phyloP scores from a whole-genome alignment of 2,888 invertebrate genomes.

The Zygaena filipendulae region DNA sequence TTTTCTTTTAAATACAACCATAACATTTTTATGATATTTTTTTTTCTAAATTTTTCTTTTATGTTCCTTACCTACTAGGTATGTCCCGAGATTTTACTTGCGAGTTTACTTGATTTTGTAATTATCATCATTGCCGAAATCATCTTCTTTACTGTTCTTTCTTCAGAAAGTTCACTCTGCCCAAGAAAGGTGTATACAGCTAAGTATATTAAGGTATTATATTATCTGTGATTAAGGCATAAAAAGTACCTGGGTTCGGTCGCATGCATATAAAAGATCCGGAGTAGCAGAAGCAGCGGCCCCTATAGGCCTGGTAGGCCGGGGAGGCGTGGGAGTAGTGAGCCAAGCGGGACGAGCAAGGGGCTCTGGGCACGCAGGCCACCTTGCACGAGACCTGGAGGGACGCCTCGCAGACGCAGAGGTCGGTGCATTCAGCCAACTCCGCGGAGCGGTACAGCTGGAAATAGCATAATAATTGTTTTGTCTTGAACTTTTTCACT shows the following conservation, averaged over 20 bases:
- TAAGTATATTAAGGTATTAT: too few relatives aligned
- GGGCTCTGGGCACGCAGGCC: conserved; percentile 87
- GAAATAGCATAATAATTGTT: conserved; percentile 24
- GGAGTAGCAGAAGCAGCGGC: conserved; percentile 90
- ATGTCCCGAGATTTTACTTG: too few relatives aligned
- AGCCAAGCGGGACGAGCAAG: conserved; percentile 88
- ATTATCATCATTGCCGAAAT: background rate
- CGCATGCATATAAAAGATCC: conserved; percentile 94
- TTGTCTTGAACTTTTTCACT: background rate
- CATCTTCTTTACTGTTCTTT: background rate
- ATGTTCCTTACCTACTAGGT: too few relatives aligned
- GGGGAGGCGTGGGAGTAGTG: conserved; percentile 92
- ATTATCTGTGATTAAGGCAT: too few relatives aligned
- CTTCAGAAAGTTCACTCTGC: too few relatives aligned
- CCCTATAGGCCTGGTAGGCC: conserved; percentile 89
- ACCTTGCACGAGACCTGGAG: conserved; percentile 85
- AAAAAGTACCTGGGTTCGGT: conserved; percentile 70
- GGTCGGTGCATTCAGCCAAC: conserved; percentile 86
- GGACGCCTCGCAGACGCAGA: conserved; percentile 86
- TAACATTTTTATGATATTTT: too few relatives aligned
- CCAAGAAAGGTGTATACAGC: too few relatives aligned
- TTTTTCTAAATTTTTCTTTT: too few relatives aligned
- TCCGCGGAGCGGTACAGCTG: conserved; percentile 87
- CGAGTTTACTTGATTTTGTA: too few relatives aligned
- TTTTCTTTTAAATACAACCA: too few relatives aligned